These are phyloP conservation scores for Chromobotia macracanthus DNA, from an alignment of 2,797 vertebrate genomes.

Conservation along the genomic window DNA sequence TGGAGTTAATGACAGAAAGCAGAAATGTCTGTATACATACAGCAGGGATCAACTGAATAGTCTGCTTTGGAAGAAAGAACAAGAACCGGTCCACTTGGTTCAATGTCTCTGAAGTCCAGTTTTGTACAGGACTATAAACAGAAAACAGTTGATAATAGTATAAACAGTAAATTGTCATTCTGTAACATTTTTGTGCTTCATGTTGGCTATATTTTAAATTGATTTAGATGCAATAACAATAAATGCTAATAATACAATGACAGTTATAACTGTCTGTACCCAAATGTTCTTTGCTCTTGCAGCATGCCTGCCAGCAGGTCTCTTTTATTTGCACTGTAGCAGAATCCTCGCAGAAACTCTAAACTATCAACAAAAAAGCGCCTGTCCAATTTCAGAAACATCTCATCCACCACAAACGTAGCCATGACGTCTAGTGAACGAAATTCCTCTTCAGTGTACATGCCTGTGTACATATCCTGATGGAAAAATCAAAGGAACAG, in stretches of 20 bases:
- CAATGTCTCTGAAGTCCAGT: constrained; percentile 74
- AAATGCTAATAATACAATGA: neutral
- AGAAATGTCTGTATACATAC: constrained; percentile 61
- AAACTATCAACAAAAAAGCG: constrained; percentile 72
- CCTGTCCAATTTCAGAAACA: constrained; percentile 75
- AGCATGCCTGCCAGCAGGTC: constrained; percentile 73
- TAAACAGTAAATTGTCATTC: neutral
- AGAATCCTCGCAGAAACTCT: constrained; percentile 69
- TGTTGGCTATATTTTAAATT: neutral
- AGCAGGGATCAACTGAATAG: constrained; percentile 70
- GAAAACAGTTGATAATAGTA: constrained; percentile 40
- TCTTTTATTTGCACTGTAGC: constrained; percentile 75
- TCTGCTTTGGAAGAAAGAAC: constrained; percentile 74
- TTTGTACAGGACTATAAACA: constrained; percentile 65
- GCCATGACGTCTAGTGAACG: constrained; percentile 76
- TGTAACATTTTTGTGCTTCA: neutral
- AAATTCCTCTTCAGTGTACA: constrained; percentile 76
- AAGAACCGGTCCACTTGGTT: constrained; percentile 76
- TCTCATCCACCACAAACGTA: constrained; percentile 75
- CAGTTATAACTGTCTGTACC: constrained; percentile 65
- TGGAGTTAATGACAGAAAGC: neutral
- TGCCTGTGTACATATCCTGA: constrained; percentile 74
- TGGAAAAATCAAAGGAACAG: constrained; percentile 11
- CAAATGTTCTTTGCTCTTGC: constrained; percentile 71
- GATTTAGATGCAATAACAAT: neutral